A percentile compares a stretch with the other conserved stretches of the same genome.
These are phyloP conservation scores for Labeo rohita DNA, from an alignment of 2,113 vertebrate genomes.

Conservation along the genomic window DNA sequence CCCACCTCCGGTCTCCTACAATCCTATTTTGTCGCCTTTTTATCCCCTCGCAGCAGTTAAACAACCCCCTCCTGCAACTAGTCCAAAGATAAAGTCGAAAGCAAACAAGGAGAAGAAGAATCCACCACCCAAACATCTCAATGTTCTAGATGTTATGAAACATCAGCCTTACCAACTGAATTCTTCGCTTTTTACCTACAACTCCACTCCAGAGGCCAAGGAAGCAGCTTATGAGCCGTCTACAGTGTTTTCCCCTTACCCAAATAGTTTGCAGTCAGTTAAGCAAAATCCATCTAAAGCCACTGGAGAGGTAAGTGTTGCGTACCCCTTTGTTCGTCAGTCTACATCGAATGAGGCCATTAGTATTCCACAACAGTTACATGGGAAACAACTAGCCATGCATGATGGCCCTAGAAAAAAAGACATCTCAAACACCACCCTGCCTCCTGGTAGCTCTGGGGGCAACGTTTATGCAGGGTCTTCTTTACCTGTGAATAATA, in stretches of 20 bases:
- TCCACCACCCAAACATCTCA: constrained; percentile 83
- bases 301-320: constrained; percentile 73
- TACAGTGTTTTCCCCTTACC: constrained; percentile 56
- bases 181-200: constrained; percentile 90
- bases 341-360: constrained; percentile 56
- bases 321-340: constrained; percentile 61
- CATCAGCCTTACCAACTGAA: constrained; percentile 94
- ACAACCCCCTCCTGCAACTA: constrained; percentile 72
- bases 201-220: constrained; percentile 77
- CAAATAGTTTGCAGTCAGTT: constrained; percentile 61
- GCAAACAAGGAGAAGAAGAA: constrained; percentile 81
- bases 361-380: constrained; percentile 57
- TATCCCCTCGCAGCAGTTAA: constrained; percentile 85
- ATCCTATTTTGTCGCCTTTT: constrained; percentile 89
- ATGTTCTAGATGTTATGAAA: constrained; percentile 93
- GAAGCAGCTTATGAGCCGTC: constrained; percentile 59
- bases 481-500: constrained; percentile 81
- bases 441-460: constrained; percentile 51
- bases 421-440: constrained; percentile 47
- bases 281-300: constrained; percentile 72
- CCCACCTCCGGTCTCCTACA: constrained; percentile 91
- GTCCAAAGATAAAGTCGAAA: constrained; percentile 69
- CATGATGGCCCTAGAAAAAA: constrained; percentile 66
- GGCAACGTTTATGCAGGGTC: constrained; percentile 66
- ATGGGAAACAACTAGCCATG: constrained; percentile 70